Evolutionary conservation across 2,797 vertebrate species (phyloP), one percentile per base, ranked within the genome.

Genomic region (Saguinus oedipus): DNA sequence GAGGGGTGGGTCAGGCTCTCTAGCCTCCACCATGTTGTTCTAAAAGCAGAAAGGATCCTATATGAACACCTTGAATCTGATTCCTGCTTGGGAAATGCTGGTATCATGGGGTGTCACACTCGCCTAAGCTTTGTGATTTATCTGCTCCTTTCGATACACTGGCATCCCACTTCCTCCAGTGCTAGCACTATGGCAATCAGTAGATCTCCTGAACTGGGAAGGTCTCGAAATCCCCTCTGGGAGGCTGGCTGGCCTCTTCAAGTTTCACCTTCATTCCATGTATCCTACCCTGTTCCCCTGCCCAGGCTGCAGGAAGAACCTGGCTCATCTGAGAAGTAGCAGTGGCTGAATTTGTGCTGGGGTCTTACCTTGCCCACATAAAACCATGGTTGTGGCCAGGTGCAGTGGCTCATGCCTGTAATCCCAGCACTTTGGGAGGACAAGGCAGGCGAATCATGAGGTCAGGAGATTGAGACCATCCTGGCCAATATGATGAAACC

Each of bases 231-330:
- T 42, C 3, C 50, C 64, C 42, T 68, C 46, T 76, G 33, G 59
- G 26, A 27, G n/a, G 33, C 44, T 89, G 44, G 24, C 53, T 14
- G 11, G 4, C 46, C 24, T 86, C 30, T 36, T 75, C 33, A 20
- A 64, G 74, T 50, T 55, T 79, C 57, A 53, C 39, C 85, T 93
- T 39, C 44, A 64, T 50, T 46, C 46, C 33, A n/a, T 55, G 39
- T 5, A 1, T 1, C 24, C 27, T 12, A 7, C 24, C 22, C 0
- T 22, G 17, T 8, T 55, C 36, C 14, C 75, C 24, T 5, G 19
- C 30, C 53, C 11, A n/a, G 26, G 61, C 72, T 87, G 57, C 24
- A 39, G 75, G 26, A 94, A 75, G 44, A 83, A 92, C 1, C 19
- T 55, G 68, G 24, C 10, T 74, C 74, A 55, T 36, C 24, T 39